phyloP scores from a whole-genome alignment of 2,113 vertebrate genomes.

The Neotragus pygmaeus region DNA sequence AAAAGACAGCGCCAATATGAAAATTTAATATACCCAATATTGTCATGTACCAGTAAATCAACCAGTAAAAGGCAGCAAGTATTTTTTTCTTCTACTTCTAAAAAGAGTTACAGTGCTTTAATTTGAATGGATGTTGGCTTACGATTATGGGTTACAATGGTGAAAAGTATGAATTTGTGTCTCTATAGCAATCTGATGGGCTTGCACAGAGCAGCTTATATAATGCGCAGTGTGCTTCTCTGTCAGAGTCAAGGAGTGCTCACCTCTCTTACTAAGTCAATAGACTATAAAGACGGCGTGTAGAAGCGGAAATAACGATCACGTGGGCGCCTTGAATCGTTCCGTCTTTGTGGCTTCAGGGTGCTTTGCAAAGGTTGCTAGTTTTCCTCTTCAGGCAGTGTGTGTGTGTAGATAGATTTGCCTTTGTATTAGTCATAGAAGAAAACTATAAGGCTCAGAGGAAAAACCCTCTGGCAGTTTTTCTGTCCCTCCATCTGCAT shows the following conservation, averaged over 20 bases:
- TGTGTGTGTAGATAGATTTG: background rate
- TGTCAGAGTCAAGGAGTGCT: constrained; percentile 49
- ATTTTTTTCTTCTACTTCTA: constrained; percentile 35
- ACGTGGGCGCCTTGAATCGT: constrained; percentile 57
- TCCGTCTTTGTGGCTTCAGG: background rate
- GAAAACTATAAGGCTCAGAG: background rate
- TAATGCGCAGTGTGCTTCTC: constrained; percentile 28
- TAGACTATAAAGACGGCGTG: constrained; percentile 57
- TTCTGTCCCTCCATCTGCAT: background rate
- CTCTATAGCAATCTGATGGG: constrained; percentile 43
- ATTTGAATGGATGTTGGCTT: constrained; percentile 72
- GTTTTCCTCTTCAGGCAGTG: background rate
- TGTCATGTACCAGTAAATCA: constrained; percentile 79
- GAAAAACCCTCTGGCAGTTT: background rate
- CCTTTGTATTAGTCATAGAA: background rate
- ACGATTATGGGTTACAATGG: constrained; percentile 48
- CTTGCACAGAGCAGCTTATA: constrained; percentile 42
- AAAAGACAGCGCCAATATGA: constrained; percentile 74
- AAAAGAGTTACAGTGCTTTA: constrained; percentile 67
- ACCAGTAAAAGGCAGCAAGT: constrained; percentile 58
- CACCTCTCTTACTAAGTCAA: constrained; percentile 63
- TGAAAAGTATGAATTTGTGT: constrained; percentile 62
- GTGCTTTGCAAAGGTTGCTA: background rate
- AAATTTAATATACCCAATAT: constrained; percentile 76
- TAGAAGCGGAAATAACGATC: constrained; percentile 67